These are phyloP conservation scores for Entomobrya multifasciata DNA, from an alignment of 2,888 invertebrate genomes.

Conservation along the genomic window DNA sequence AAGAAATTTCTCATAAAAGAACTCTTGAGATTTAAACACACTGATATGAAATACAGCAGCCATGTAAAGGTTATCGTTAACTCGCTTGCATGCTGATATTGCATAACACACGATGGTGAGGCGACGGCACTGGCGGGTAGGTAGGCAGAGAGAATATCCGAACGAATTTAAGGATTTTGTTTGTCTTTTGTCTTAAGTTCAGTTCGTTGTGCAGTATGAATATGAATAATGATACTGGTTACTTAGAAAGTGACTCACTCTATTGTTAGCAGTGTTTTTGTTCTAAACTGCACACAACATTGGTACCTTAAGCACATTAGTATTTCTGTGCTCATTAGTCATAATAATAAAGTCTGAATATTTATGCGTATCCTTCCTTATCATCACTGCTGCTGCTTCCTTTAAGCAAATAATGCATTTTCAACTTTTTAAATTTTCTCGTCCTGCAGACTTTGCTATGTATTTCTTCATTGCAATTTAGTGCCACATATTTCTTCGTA, in stretches of 20 bases:
- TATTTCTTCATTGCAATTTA: neutral
- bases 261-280: neutral
- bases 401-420: neutral
- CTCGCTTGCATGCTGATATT: neutral
- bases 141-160: neutral
- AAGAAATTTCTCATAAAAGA: too few relatives aligned
- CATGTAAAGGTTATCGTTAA: constrained; percentile 2
- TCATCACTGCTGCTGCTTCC: constrained; percentile 7
- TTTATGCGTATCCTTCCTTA: constrained; percentile 37
- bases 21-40: constrained; percentile 31
- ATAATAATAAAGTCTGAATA: constrained; percentile 29
- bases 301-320: neutral
- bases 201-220: too few relatives aligned
- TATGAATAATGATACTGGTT: too few relatives aligned
- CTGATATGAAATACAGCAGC: neutral
- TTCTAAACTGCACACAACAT: neutral
- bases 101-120: neutral
- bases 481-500: too few relatives aligned
- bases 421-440: constrained; percentile 1
- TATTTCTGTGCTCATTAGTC: constrained; percentile 11
- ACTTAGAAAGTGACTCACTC: too few relatives aligned
- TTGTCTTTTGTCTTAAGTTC: neutral
- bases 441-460: neutral
- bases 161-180: neutral
- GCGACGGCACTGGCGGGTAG: neutral